Evolutionary conservation across 2,888 invertebrate species (phyloP).

Genomic region (Dynastes tityus): DNA sequence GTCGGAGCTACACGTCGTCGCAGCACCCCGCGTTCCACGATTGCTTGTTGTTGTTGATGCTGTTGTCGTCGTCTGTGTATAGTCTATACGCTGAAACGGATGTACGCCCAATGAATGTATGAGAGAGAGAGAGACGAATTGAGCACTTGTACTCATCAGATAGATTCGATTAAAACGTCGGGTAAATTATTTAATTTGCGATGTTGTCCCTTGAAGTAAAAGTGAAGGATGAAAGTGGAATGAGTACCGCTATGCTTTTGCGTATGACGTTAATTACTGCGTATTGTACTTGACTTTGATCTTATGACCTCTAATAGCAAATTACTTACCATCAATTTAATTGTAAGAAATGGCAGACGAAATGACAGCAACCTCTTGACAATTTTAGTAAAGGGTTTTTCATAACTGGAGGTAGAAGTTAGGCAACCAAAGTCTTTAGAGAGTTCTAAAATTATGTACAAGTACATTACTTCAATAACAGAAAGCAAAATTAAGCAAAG

Average conservation of each 20-base stretch:
- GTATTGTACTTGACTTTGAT: not conserved
- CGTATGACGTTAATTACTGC: not conserved
- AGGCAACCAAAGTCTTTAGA: no score
- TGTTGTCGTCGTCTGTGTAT: not conserved
- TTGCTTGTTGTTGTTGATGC: conserved; percentile 26
- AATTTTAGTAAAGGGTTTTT: no score
- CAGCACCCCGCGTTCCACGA: not conserved
- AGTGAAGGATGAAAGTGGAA: not conserved
- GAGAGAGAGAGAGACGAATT: not conserved
- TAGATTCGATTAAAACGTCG: conserved; percentile 34
- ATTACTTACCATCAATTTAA: no score
- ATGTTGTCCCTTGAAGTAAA: conserved; percentile 18
- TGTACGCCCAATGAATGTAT: not conserved
- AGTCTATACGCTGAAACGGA: not conserved
- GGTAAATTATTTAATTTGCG: conserved; percentile 31
- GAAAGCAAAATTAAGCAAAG: no score
- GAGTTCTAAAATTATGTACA: no score
- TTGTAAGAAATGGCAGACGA: no score
- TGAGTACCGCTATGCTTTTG: not conserved
- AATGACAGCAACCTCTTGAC: no score
- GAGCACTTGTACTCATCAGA: conserved; percentile 14
- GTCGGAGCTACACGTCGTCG: conserved; percentile 44
- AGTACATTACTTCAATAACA: no score
- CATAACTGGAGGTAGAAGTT: no score
- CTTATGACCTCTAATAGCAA: no score